Base-by-base conservation (phyloP, 1,140 invertebrate genomes). In the Drosophila tropicalis region DNA sequence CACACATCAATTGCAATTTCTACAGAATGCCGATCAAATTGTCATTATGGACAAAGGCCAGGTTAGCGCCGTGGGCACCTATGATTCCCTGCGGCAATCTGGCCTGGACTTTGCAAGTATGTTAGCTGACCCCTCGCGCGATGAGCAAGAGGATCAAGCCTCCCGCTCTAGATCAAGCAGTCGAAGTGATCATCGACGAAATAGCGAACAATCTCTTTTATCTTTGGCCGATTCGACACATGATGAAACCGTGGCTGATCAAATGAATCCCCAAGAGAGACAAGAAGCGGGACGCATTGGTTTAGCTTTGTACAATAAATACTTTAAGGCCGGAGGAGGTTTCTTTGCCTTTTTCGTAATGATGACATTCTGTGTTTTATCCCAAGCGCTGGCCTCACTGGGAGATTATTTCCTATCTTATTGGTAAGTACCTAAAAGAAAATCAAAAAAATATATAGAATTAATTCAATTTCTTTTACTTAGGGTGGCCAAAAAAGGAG, bases 1-100 rank as follows among this genome's bases (percentile, higher is more conserved):
- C 3, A 98, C 97, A 0, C 97, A 98, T 92, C 97, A 98, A 91
- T 91, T 98, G 60, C 97, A 98, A 87, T 98, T 96, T 82, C 93
- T 98, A 0, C 95, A 95, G 82, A 93, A 94, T 36, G 97, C 96
- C 3, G 95, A 97, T 84, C 94, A 94, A 92, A 94, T 94, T 92
- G 94, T 94, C 76, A 94, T 93, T 41, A 91, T 95, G 73, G 94
- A 95, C 64, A 94, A 95, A 80, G 95, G 95, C 0, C 72, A 91
- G 13, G 93, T 95, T 55, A 92, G 94, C 4, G 94, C 93, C 1
- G 93, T 93, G 5, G 95, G 95, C 5, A 94, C 94, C n/a, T 95
- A 94, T 75, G 93, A 94, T n/a, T 94, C 94, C 1, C 81, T 96
- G 0, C 93, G 94, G 58, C 93, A 93, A 25, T 94, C 93, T 4